Percentiles rank a stretch among this genome's conserved stretches.
phyloP scores from a whole-genome alignment of 2,797 vertebrate genomes.

The Diplodus puntazzo region DNA sequence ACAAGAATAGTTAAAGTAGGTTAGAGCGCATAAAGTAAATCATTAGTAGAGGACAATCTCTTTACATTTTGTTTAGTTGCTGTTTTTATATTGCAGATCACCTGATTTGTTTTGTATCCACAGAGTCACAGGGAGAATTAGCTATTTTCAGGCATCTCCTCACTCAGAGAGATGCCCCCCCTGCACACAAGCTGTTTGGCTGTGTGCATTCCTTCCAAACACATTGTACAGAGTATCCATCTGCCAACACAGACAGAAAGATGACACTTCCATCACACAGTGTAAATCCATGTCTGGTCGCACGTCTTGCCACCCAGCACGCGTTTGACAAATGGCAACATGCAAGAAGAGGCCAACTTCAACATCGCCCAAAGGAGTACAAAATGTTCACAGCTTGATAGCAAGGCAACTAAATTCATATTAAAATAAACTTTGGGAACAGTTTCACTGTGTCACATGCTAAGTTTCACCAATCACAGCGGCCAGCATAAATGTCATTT shows the following conservation, averaged over 20 bases:
- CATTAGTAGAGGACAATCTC: background rate
- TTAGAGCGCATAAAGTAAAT: background rate
- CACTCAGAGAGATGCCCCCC: constrained; percentile 27
- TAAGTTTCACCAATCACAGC: background rate
- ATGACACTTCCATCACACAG: constrained; percentile 75
- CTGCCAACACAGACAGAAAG: constrained; percentile 71
- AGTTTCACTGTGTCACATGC: background rate
- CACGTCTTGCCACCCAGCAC: constrained; percentile 58
- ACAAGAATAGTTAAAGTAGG: background rate
- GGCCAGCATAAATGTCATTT: background rate
- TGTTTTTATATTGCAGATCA: background rate
- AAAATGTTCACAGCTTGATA: constrained; percentile 52
- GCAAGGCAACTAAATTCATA: constrained; percentile 27
- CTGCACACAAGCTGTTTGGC: constrained; percentile 60
- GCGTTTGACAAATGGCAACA: constrained; percentile 63
- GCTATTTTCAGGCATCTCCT: constrained; percentile 18
- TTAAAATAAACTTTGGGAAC: constrained; percentile 14
- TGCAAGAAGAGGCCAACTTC: constrained; percentile 57
- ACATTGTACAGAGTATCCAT: constrained; percentile 68
- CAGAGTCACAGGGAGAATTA: constrained; percentile 17
- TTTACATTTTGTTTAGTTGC: background rate
- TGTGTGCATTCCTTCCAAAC: constrained; percentile 65
- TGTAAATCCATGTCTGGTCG: constrained; percentile 63
- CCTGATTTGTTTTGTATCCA: background rate
- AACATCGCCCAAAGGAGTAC: constrained; percentile 47